These are phyloP conservation scores for Trisateles emortualis DNA, from an alignment of 2,888 invertebrate species.

Conservation along the genomic window DNA sequence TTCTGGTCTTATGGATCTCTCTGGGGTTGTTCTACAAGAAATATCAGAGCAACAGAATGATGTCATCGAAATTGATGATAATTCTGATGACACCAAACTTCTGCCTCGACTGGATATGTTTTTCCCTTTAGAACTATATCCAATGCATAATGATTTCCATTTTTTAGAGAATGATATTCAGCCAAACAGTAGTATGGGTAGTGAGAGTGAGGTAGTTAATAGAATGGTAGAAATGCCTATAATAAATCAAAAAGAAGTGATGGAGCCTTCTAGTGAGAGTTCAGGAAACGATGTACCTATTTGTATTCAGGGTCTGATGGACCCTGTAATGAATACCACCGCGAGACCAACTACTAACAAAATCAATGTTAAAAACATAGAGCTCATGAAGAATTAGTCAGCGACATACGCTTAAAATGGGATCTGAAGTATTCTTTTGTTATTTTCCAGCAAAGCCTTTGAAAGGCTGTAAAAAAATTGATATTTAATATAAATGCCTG, in stretches of 20 bases:
- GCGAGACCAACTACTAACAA: constrained; percentile 76
- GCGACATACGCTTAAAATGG: too few relatives aligned
- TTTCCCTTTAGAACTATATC: constrained; percentile 75
- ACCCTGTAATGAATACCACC: constrained; percentile 82
- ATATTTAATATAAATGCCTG: too few relatives aligned
- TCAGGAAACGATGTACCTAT: constrained; percentile 64
- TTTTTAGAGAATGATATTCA: constrained; percentile 77
- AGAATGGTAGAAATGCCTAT: constrained; percentile 76
- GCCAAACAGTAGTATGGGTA: constrained; percentile 57
- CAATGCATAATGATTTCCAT: constrained; percentile 81
- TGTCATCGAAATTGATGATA: constrained; percentile 82
- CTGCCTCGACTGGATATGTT: constrained; percentile 78
- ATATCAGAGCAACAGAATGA: constrained; percentile 73
- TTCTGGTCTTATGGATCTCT: constrained; percentile 70
- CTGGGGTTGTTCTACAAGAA: constrained; percentile 69
- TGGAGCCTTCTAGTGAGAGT: constrained; percentile 58
- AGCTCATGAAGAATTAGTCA: constrained; percentile 81
- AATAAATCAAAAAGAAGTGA: constrained; percentile 67
- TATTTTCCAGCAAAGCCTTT: too few relatives aligned
- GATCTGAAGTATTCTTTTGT: too few relatives aligned
- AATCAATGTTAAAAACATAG: constrained; percentile 83
- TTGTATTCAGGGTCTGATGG: constrained; percentile 77
- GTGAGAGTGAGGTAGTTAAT: constrained; percentile 66
- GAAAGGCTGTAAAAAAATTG: too few relatives aligned
- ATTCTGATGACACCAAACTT: constrained; percentile 79